Base-by-base conservation (phyloP, 2,888 invertebrate genomes). In the Blomia tropicalis region DNA sequence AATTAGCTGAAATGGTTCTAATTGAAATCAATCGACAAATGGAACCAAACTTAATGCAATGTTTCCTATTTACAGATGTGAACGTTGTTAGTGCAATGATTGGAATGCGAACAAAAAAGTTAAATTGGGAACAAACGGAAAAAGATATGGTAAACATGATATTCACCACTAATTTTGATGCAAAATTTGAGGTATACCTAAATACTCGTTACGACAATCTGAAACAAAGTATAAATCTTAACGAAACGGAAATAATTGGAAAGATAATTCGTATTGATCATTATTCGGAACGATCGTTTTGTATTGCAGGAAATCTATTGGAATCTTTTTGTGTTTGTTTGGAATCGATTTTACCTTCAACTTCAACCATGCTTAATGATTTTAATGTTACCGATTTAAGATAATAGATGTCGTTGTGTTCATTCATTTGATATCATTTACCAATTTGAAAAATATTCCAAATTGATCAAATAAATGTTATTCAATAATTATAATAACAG, bases 261-360 rank as follows among this genome's bases (percentile, higher is more conserved):
- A 47, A 47, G 51, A 47, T 47, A 11, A n/a, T 27, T 11, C 51
- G 51, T n/a, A 47, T 25, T 47, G 51, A 47, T 27, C 51, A n/a
- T 11, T 47, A 47, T n/a, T 7, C 51, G 7, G 51, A 47, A n/a
- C 7, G n/a, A n/a, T 7, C 23, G 14, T 7, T n/a, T 27, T 47
- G 51, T 47, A n/a, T 47, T 14, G 22, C 7, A n/a, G 22, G 22
- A 11, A 14, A 11, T 7, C 27, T n/a, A 25, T 11, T 47, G 7
- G 51, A 47, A 27, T 11, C 11, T 22, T 47, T 47, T 19, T 47
- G 51, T 27, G 17, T 36, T 36, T 36, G 36, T 36, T 17, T 7
- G 7, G 36, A 36, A 36, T 11, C 36, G n/a, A n/a, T n/a, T n/a
- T n/a, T n/a, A n/a, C n/a, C n/a, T n/a, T n/a, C n/a, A n/a, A n/a